A percentile compares a stretch with the other conserved stretches of the same genome.
Evolutionary conservation across 2,888 invertebrate species (phyloP).

Genomic region (Spicauda simplicius): DNA sequence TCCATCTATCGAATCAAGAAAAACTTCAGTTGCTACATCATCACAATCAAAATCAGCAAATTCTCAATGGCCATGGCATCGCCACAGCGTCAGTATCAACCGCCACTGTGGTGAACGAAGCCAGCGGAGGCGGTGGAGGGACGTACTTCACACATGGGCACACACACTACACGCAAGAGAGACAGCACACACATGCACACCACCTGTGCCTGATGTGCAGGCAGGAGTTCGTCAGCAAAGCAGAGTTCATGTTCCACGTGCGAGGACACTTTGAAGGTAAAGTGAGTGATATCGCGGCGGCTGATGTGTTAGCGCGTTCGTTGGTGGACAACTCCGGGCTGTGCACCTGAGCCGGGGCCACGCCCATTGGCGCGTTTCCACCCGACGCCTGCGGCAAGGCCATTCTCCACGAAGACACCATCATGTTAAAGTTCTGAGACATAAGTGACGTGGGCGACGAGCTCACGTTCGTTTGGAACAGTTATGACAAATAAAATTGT

Average conservation of each 20-base stretch:
- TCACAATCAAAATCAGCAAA: slow-evolving; percentile 80
- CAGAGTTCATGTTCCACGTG: slow-evolving; percentile 89
- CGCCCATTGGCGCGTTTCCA: slow-evolving; percentile 71
- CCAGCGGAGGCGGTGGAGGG: slow-evolving; percentile 58
- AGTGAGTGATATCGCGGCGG: slow-evolving; percentile 81
- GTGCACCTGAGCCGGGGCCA: slow-evolving; percentile 81
- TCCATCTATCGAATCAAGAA: slow-evolving; percentile 78
- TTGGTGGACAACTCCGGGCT: slow-evolving; percentile 82
- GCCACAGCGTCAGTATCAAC: slow-evolving; percentile 75
- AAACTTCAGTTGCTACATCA: slow-evolving; percentile 77
- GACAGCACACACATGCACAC: slow-evolving; percentile 79
- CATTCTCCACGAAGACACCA: slow-evolving; percentile 76
- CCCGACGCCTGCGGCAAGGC: slow-evolving; percentile 71
- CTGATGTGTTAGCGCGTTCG: slow-evolving; percentile 79
- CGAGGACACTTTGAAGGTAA: slow-evolving; percentile 87
- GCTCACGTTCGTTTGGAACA: slow-evolving; percentile 34
- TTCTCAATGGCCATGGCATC: slow-evolving; percentile 76
- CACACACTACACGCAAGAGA: slow-evolving; percentile 75
- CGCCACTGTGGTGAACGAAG: slow-evolving; percentile 75
- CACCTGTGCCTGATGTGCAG: slow-evolving; percentile 87
- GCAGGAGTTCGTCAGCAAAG: slow-evolving; percentile 87
- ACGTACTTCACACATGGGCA: slow-evolving; percentile 79
- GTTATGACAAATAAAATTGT: slow-evolving; percentile 20
- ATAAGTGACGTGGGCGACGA: slow-evolving; percentile 46
- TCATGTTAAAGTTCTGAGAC: slow-evolving; percentile 76